Evolutionary conservation across 30 jellyfish, hydroid and myxozoan genomes (phyloP), one percentile per base, ranked within the genome.

Genomic region (Rhopilema esculentum): DNA sequence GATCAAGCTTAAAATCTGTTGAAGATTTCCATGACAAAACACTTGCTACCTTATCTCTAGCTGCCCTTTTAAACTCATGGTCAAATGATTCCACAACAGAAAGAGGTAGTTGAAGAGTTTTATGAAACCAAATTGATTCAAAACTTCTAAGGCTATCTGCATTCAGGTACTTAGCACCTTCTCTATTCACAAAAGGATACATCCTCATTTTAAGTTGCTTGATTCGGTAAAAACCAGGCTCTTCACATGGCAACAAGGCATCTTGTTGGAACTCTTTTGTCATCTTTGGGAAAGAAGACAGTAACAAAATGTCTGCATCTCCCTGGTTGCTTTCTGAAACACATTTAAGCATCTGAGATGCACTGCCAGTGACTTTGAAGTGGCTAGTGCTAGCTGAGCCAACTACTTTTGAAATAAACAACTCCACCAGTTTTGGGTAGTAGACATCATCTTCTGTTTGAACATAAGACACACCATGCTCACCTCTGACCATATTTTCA

Each of bases 321-420:
- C 92, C 92, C 49, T 84, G 83, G 49, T 76, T 53, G 19, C 74
- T 77, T 22, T 57, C 82, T 0, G 92, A 49, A 6, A 69, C 92
- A 23, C 92, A 84, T 48, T 84, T 84, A 63, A 84, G 57, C 61
- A 70, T 84, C 81, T 84, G 92, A 24, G 92, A 66, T 7, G 83
- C 92, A 72, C 92, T 84, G 28, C 92, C 92, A 18, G 92, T 27
- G 20, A 84, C 77, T 49, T 33, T 49, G 33, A 76, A 62, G 76
- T 26, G 7, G 1, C 74, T 61, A 1, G 72, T 17, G 50, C 66
- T 72, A 20, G 67, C 22, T n/a, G 73, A 27, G 31, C 92, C 92
- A 4, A 84, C 64, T 21, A 31, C 65, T n/a, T 21, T 28, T 0
- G 40, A 0, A 33, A 69, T 29, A 16, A 52, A 22, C 61, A 33